phyloP scores from a whole-genome alignment of 2,797 vertebrate species.

The Vespertilio murinus region DNA sequence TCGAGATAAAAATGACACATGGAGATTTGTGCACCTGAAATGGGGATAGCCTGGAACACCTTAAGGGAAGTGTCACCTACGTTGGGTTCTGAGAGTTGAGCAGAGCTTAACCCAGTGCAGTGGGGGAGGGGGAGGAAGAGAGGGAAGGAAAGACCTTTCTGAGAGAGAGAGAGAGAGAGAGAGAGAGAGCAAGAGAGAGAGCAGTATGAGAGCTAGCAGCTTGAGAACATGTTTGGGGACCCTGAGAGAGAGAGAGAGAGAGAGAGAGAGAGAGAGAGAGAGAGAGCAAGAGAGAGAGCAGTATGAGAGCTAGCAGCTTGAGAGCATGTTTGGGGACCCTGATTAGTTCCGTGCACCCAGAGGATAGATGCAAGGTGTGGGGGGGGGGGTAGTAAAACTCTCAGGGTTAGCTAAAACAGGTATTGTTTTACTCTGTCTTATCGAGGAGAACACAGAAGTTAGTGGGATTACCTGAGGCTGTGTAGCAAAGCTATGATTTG shows the following conservation, averaged over 20 bases:
- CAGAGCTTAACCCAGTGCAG: background rate
- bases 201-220: background rate
- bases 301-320: background rate
- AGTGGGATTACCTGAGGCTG: background rate
- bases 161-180: too few relatives aligned
- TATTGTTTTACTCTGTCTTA: conserved; percentile 30
- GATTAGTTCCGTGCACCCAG: background rate
- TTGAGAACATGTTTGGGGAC: background rate
- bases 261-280: background rate
- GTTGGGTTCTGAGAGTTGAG: background rate
- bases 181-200: too few relatives aligned
- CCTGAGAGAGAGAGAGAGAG: background rate
- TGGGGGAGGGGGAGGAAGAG: background rate
- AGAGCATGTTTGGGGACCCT: background rate
- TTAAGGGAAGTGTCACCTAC: background rate
- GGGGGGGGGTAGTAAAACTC: background rate
- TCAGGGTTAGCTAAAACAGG: conserved; percentile 4
- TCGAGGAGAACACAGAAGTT: conserved; percentile 42
- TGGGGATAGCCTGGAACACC: background rate
- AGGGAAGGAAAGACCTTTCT: background rate
- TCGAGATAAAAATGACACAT: conserved; percentile 21
- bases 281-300: background rate
- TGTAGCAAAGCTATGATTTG: background rate
- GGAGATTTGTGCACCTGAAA: background rate
- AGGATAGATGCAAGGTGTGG: background rate